phyloP scores from a whole-genome alignment of 2,113 vertebrate species.

The Cranoglanis bouderius region DNA sequence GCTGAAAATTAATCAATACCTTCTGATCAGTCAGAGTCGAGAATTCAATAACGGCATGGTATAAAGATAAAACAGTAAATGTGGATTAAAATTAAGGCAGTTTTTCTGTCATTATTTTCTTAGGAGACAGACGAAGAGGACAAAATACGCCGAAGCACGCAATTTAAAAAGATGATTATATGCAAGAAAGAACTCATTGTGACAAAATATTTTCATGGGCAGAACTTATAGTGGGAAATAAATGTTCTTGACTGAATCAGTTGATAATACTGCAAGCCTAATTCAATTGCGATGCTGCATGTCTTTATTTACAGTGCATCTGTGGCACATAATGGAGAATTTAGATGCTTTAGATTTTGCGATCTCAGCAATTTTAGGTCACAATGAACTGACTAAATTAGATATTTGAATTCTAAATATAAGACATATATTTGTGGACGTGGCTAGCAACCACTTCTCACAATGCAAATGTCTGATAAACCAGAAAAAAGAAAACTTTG shows the following conservation, averaged over 20 bases:
- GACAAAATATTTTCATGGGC: not conserved
- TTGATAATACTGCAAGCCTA: not conserved
- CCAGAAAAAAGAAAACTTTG: not conserved
- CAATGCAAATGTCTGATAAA: not conserved
- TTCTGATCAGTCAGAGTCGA: not conserved
- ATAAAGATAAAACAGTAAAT: not conserved
- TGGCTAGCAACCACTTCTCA: not conserved
- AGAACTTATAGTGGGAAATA: not conserved
- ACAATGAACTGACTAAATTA: conserved; percentile 1
- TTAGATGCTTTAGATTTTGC: not conserved
- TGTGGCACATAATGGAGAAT: not conserved
- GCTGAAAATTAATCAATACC: not conserved
- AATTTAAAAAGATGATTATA: not conserved
- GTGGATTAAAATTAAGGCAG: not conserved
- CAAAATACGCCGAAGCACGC: not conserved
- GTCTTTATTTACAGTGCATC: conserved; percentile 20
- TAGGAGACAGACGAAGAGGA: not conserved
- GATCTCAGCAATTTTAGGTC: not conserved
- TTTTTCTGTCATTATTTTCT: not conserved
- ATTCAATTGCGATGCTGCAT: not conserved
- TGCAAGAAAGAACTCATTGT: not conserved
- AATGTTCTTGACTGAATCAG: no score
- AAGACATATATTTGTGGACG: not conserved
- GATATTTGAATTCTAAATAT: not conserved
- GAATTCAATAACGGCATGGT: not conserved